phyloP scores from a whole-genome alignment of 2,888 invertebrate genomes.

The Drosophila mulleri region DNA sequence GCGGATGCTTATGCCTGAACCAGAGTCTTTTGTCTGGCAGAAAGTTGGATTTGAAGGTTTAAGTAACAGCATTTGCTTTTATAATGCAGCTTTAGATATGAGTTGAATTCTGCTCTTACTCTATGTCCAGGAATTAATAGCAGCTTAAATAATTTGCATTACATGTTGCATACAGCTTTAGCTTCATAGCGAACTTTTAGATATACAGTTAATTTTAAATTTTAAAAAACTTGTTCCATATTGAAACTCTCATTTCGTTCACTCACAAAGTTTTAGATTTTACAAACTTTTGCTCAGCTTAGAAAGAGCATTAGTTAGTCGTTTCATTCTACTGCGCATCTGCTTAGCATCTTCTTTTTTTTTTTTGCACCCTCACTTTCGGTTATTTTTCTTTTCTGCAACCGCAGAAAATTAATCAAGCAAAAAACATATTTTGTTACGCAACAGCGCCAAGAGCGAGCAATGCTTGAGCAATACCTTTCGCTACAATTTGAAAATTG shows the following conservation, averaged over 20 bases:
- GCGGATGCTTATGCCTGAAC: neutral
- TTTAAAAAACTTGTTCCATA: neutral
- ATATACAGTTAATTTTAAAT: neutral
- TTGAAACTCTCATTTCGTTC: neutral
- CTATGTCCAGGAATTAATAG: no score
- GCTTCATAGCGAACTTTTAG: neutral
- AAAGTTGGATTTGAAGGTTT: neutral
- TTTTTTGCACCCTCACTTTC: slow-evolving; percentile 30
- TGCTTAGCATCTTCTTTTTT: neutral
- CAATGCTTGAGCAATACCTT: slow-evolving; percentile 32
- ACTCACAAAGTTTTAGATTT: no score
- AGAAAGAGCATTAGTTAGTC: neutral
- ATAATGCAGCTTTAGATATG: no score
- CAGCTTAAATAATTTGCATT: neutral
- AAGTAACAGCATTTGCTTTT: no score
- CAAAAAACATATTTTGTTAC: slow-evolving; percentile 58
- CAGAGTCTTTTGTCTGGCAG: neutral
- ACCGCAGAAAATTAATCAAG: slow-evolving; percentile 74
- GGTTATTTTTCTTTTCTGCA: neutral
- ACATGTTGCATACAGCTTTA: neutral
- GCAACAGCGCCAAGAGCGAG: slow-evolving; percentile 49
- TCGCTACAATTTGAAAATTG: slow-evolving; percentile 56
- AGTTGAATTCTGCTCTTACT: no score
- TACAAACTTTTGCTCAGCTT: no score
- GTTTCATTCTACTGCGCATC: neutral